A percentile compares a stretch with the other conserved stretches of the same genome.
These are phyloP conservation scores for Eupsittula cactorum DNA, from an alignment of 2,113 vertebrate species.

Conservation along the genomic window DNA sequence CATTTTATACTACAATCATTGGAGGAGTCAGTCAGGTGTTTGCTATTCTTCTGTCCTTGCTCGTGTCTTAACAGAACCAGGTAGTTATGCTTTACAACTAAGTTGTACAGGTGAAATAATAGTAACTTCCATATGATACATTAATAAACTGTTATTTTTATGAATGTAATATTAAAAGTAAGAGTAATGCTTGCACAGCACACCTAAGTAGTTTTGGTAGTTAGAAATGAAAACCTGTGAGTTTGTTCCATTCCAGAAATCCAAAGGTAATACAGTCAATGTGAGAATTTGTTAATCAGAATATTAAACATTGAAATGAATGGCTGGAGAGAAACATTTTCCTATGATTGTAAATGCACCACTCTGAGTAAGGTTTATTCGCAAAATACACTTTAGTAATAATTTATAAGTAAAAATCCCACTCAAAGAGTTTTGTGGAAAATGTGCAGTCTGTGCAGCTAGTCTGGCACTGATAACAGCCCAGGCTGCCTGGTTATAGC, in stretches of 20 bases:
- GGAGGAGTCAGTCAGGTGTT: not conserved
- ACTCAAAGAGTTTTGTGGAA: not conserved
- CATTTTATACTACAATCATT: not conserved
- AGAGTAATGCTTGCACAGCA: slow-evolving; percentile 21
- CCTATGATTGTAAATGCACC: not conserved
- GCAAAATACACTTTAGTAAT: not conserved
- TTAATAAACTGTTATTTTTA: slow-evolving; percentile 41
- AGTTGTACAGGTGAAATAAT: not conserved
- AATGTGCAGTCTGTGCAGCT: not conserved
- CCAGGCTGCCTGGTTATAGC: not conserved
- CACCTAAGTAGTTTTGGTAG: slow-evolving; percentile 3
- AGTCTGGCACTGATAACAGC: not conserved
- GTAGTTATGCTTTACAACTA: not conserved
- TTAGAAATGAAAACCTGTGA: slow-evolving; percentile 31
- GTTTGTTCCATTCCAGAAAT: slow-evolving; percentile 37
- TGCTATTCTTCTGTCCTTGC: slow-evolving; percentile 2
- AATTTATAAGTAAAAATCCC: slow-evolving; percentile 14
- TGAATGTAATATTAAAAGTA: not conserved
- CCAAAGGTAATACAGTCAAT: not conserved
- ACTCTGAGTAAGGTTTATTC: slow-evolving; percentile 28
- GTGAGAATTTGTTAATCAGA: not conserved
- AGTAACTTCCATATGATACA: slow-evolving; percentile 15
- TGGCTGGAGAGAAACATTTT: not conserved
- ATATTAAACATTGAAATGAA: slow-evolving; percentile 7
- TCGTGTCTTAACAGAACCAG: slow-evolving; percentile 8